phyloP scores from a whole-genome alignment of 2,888 invertebrate species.

The Metellina segmentata region DNA sequence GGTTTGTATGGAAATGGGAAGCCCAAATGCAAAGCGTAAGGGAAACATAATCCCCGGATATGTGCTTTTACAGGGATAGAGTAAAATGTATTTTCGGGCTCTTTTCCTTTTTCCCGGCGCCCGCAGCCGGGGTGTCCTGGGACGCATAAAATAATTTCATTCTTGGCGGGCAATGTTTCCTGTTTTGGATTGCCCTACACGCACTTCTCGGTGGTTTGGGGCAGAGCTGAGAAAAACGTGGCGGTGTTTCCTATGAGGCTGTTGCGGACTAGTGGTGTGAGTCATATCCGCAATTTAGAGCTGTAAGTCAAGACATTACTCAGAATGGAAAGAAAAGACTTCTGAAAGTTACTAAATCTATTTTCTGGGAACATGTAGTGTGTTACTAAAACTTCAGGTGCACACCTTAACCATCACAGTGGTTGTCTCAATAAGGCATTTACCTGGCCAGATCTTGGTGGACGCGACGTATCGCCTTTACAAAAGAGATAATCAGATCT shows the following conservation, averaged over 20 bases:
- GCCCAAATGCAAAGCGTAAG: not conserved
- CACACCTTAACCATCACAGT: too few relatives aligned
- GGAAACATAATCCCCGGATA: slow-evolving; percentile 36
- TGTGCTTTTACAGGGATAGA: slow-evolving; percentile 9
- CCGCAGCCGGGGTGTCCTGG: not conserved
- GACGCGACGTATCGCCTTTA: too few relatives aligned
- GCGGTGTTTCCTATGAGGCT: not conserved
- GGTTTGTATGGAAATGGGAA: slow-evolving; percentile 40
- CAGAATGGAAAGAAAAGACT: too few relatives aligned
- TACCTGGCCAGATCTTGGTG: too few relatives aligned
- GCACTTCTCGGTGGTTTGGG: not conserved
- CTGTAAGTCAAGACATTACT: too few relatives aligned
- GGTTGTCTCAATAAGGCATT: too few relatives aligned
- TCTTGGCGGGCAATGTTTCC: not conserved
- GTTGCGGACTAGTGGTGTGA: too few relatives aligned
- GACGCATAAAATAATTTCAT: slow-evolving; percentile 19
- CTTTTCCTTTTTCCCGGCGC: not conserved
- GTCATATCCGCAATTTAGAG: too few relatives aligned
- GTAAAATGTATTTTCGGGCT: slow-evolving; percentile 17
- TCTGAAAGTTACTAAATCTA: too few relatives aligned
- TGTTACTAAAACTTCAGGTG: too few relatives aligned
- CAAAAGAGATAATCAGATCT: too few relatives aligned
- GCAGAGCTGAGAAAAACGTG: not conserved
- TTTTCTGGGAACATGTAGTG: too few relatives aligned
- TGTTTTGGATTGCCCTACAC: not conserved